Conservation (phyloP, 2,797 vertebrate species). For the Champsocephalus gunnari region DNA sequence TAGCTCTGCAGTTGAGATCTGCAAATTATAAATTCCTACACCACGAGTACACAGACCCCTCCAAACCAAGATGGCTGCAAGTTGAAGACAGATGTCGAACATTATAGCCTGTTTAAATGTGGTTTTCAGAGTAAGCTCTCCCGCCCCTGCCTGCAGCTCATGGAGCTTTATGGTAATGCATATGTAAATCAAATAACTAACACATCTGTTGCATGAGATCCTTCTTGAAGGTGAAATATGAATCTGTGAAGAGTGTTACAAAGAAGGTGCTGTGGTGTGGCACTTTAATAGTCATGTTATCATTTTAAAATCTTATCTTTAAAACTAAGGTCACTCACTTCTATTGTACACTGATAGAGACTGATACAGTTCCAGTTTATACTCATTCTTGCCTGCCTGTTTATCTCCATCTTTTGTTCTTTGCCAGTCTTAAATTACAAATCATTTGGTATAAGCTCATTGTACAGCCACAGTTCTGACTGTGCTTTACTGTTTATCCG, state of each 20-base stretch:
- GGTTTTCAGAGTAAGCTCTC: neutral
- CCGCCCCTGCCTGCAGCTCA: neutral
- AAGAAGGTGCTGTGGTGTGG: no score
- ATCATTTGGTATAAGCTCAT: neutral
- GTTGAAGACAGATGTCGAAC: slow-evolving; percentile 19
- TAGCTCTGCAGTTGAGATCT: neutral
- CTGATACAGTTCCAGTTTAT: neutral
- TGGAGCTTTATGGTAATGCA: neutral
- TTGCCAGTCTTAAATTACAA: slow-evolving; percentile 2
- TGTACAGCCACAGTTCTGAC: neutral
- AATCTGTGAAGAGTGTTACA: neutral
- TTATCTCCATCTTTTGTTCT: neutral
- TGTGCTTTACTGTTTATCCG: neutral
- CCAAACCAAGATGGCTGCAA: neutral
- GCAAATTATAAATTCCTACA: slow-evolving; percentile 5
- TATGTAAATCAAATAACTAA: neutral
- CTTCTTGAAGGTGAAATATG: neutral
- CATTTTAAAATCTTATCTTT: slow-evolving; percentile 26
- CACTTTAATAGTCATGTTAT: neutral
- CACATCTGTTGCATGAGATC: neutral
- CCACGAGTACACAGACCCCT: neutral
- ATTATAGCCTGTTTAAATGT: slow-evolving; percentile 4
- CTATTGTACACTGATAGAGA: slow-evolving; percentile 15
- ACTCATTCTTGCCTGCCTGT: neutral
- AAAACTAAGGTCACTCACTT: slow-evolving; percentile 35